phyloP scores from a whole-genome alignment of 2,888 invertebrate species.

The Luperina testacea region DNA sequence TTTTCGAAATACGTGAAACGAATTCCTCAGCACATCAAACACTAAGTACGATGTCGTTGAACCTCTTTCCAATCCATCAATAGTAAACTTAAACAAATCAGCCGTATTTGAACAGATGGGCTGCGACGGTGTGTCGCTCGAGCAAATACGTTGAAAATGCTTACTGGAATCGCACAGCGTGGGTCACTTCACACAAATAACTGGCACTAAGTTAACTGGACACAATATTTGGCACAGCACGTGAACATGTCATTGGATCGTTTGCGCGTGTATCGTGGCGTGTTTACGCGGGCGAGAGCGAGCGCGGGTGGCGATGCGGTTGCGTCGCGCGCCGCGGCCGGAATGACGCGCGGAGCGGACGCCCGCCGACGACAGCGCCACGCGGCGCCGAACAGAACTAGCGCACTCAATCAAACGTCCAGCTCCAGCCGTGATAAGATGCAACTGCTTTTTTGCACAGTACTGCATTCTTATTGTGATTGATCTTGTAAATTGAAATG shows the following conservation, averaged over 20 bases:
- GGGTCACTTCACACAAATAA: slow-evolving; percentile 80
- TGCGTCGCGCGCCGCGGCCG: slow-evolving; percentile 87
- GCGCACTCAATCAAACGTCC: slow-evolving; percentile 82
- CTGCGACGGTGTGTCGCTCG: slow-evolving; percentile 73
- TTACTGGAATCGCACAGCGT: slow-evolving; percentile 65
- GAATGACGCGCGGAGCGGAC: slow-evolving; percentile 84
- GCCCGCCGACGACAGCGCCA: slow-evolving; percentile 74
- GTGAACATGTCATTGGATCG: slow-evolving; percentile 71
- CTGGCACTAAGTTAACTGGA: slow-evolving; percentile 78
- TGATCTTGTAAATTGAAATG: slow-evolving; percentile 51
- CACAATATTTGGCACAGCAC: slow-evolving; percentile 83
- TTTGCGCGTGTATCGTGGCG: slow-evolving; percentile 71
- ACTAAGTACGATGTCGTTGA: slow-evolving; percentile 79
- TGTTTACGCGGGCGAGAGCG: slow-evolving; percentile 74
- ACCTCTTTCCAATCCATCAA: slow-evolving; percentile 85
- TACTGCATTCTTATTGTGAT: slow-evolving; percentile 68
- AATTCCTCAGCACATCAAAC: slow-evolving; percentile 86
- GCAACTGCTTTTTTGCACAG: slow-evolving; percentile 76
- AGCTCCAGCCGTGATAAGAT: slow-evolving; percentile 74
- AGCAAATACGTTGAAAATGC: slow-evolving; percentile 69
- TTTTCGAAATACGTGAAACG: slow-evolving; percentile 85
- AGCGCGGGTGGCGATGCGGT: slow-evolving; percentile 79
- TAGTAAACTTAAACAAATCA: slow-evolving; percentile 84
- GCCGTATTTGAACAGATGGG: slow-evolving; percentile 84
- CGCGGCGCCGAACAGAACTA: slow-evolving; percentile 73